Percentiles rank a stretch among this genome's conserved stretches.
Conservation (phyloP, 1,140 invertebrate species). For the Mactra quadrangularis region DNA sequence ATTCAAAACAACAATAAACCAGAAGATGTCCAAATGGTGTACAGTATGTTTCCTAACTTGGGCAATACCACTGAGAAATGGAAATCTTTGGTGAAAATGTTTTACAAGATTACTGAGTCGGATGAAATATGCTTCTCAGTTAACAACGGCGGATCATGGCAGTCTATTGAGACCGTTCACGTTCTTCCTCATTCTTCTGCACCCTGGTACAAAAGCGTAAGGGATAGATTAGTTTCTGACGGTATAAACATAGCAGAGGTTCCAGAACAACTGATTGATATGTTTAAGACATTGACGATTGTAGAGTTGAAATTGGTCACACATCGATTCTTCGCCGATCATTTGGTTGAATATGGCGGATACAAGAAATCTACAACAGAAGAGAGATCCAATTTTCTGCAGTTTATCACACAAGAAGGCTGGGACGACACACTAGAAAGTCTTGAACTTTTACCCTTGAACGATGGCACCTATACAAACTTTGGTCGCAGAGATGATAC, state of each 20-base stretch:
- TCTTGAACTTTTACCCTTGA: slow-evolving; percentile 15
- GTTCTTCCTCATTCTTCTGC: not conserved
- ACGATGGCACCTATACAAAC: not conserved
- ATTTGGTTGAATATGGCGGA: not conserved
- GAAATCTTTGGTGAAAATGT: not conserved
- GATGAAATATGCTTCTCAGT: not conserved
- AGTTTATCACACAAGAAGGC: not conserved
- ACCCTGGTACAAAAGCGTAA: not conserved
- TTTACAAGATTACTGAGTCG: not conserved
- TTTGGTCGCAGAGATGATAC: not conserved
- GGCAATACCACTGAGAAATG: slow-evolving; percentile 1
- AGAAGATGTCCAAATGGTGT: not conserved
- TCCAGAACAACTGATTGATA: not conserved
- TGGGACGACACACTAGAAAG: not conserved
- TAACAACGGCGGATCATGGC: slow-evolving; percentile 1
- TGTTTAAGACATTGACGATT: too few species aligned
- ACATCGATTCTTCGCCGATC: not conserved
- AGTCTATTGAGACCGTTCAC: not conserved
- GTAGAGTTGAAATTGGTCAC: not conserved
- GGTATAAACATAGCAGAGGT: not conserved
- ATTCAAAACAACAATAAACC: not conserved
- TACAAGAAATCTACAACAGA: slow-evolving; percentile 1
- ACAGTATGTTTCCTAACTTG: slow-evolving; percentile 18
- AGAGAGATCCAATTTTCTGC: slow-evolving; percentile 4
- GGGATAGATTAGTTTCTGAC: not conserved